Base-by-base conservation (phyloP, 1,140 invertebrate species). In the Neuroterus valhalla region DNA sequence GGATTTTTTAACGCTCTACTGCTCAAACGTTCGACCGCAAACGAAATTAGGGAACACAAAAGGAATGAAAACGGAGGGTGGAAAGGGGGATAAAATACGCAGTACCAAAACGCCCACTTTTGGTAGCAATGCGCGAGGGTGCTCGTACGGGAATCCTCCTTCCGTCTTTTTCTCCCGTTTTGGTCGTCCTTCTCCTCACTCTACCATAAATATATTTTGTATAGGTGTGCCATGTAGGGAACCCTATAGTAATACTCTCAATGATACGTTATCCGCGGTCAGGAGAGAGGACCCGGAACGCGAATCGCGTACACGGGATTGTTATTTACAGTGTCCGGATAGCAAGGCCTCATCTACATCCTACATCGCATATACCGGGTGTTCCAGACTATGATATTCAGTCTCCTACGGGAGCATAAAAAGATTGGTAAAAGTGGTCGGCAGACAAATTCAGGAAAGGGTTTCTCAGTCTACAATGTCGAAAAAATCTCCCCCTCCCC, bases 31-130 rank as follows among this genome's bases (percentile, higher is more conserved):
- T 85, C 74, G 73, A 74, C 82, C 77, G 76, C 77, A 81, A 86
- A 81, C 73, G 78, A 86, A 84, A 86, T 86, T 82, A 85, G 76
- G 78, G 71, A 75, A 76, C 72, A 76, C 77, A 77, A 84, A 82
- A 84, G 75, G 76, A 78, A 70, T 70, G 74, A 77, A 81, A 81
- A 75, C 48, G 46, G 52, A 43, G 66, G 75, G 76, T 23, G 42
- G 76, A 76, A 75, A 71, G 52, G 77, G 72, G 44, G 70, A 78
- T 82, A 85, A 84, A 87, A 79, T 82, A 82, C 75, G 85, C 79
- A 80, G 81, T 82, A 79, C 78, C 75, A 77, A 86, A 85, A 84
- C 71, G 76, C 76, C 70, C 75, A 70, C 75, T 80, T 78, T 69
- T 46, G 68, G 62, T 42, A 44, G 71, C n/a, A 55, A 4, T 11